phyloP scores from a whole-genome alignment of 2,888 invertebrate species.

The Nephrocerus scutellatus region DNA sequence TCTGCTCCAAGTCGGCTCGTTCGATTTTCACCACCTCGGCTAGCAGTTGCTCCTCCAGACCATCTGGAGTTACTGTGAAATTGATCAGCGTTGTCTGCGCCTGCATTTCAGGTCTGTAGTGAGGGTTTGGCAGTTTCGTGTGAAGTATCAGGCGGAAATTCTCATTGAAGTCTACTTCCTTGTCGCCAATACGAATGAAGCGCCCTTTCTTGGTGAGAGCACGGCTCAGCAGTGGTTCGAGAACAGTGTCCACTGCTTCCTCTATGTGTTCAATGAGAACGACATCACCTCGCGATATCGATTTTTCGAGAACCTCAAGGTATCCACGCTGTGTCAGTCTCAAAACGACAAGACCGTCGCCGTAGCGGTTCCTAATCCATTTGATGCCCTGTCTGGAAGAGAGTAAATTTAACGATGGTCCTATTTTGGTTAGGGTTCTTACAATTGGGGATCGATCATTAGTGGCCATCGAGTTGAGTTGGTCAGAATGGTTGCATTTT shows the following conservation, averaged over 20 bases:
- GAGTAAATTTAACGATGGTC: background rate
- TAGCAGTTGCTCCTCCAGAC: conserved; percentile 88
- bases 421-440: conserved; percentile 30
- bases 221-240: conserved; percentile 83
- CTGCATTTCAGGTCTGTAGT: conserved; percentile 96
- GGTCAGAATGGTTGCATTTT: conserved; percentile 88
- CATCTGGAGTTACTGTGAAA: conserved; percentile 91
- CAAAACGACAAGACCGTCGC: conserved; percentile 63
- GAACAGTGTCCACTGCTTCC: conserved; percentile 84
- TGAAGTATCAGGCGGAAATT: conserved; percentile 80
- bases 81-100: conserved; percentile 94
- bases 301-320: conserved; percentile 72
- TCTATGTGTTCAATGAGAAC: conserved; percentile 86
- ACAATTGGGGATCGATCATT: conserved; percentile 90
- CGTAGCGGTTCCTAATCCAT: conserved; percentile 89
- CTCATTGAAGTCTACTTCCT: conserved; percentile 82
- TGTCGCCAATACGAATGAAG: conserved; percentile 77
- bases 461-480: conserved; percentile 91
- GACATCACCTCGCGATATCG: conserved; percentile 65
- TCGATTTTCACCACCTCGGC: conserved; percentile 93
- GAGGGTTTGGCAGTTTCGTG: conserved; percentile 91
- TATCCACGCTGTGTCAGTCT: conserved; percentile 77
- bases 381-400: conserved; percentile 71
- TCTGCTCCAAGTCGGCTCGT: conserved; percentile 80
- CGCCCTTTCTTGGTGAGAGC: conserved; percentile 83